phyloP scores from a whole-genome alignment of 2,113 vertebrate species.

The Boulengerochromis microlepis region DNA sequence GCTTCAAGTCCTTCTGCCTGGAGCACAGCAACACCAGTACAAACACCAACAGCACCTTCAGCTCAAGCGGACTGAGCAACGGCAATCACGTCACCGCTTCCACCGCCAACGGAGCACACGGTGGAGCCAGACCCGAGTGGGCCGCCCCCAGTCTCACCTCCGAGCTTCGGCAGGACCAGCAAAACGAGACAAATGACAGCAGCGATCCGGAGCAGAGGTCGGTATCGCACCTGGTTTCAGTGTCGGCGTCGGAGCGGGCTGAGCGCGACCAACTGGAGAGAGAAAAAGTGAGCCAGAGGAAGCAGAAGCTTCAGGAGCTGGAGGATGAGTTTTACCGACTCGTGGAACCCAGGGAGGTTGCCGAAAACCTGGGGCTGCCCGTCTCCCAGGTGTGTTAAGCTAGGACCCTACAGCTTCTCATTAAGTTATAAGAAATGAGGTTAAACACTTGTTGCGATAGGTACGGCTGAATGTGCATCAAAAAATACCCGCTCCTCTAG shows the following conservation, averaged over 20 bases:
- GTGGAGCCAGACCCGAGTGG: slow-evolving; percentile 6
- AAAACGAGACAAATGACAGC: slow-evolving; percentile 4
- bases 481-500: not conserved
- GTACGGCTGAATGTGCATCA: not conserved
- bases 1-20: slow-evolving; percentile 96
- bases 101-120: not conserved
- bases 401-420: not conserved
- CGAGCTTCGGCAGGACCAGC: slow-evolving; percentile 47
- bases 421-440: not conserved
- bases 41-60: not conserved
- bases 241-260: slow-evolving; percentile 60
- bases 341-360: slow-evolving; percentile 86
- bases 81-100: not conserved
- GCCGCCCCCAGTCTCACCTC: not conserved
- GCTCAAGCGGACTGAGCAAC: not conserved
- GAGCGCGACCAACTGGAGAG: slow-evolving; percentile 76
- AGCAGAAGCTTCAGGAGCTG: slow-evolving; percentile 92
- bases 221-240: not conserved
- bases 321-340: slow-evolving; percentile 92
- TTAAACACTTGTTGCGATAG: not conserved
- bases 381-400: slow-evolving; percentile 51
- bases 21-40: slow-evolving; percentile 75
- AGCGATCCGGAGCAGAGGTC: slow-evolving; percentile 36
- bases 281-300: slow-evolving; percentile 89
- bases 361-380: slow-evolving; percentile 79